phyloP scores from a whole-genome alignment of 2,113 vertebrate genomes.

The Nipponia nippon region DNA sequence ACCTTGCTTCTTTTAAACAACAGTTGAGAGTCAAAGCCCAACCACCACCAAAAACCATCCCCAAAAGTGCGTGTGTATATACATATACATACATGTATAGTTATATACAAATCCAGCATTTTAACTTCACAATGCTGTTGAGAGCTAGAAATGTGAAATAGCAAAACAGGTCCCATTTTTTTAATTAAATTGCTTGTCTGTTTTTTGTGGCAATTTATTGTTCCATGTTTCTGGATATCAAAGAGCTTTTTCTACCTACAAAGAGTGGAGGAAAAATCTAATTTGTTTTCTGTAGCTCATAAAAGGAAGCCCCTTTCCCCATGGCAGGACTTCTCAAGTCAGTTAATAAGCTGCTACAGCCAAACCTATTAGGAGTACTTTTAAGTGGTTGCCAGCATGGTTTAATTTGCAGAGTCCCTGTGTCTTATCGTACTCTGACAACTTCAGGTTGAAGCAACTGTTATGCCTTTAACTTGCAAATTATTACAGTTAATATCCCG shows the following conservation, averaged over 20 bases:
- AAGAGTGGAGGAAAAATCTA: not conserved
- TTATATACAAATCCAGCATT: not conserved
- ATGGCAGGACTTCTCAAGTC: slow-evolving; percentile 23
- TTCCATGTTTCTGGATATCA: not conserved
- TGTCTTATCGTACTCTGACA: slow-evolving; percentile 56
- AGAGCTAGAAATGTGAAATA: not conserved
- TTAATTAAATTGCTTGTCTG: not conserved
- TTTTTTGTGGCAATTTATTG: not conserved
- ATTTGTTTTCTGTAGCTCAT: slow-evolving; percentile 26
- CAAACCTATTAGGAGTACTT: not conserved
- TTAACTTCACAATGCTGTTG: not conserved
- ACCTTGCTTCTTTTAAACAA: not conserved
- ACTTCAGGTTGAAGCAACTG: slow-evolving; percentile 62
- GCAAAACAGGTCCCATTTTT: not conserved
- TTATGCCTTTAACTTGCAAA: slow-evolving; percentile 62
- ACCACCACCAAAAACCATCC: not conserved
- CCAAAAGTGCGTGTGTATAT: not conserved
- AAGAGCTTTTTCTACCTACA: not conserved
- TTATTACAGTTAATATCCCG: slow-evolving; percentile 53
- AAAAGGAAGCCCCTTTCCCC: slow-evolving; percentile 4
- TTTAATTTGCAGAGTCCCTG: slow-evolving; percentile 59
- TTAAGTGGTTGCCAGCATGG: slow-evolving; percentile 35
- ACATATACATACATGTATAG: not conserved
- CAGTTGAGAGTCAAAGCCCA: not conserved
- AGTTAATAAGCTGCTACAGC: slow-evolving; percentile 31